Percentiles rank a stretch among this genome's conserved stretches.
These are phyloP conservation scores for Ditula angustiorana DNA, from an alignment of 2,888 invertebrate genomes.

Conservation along the genomic window DNA sequence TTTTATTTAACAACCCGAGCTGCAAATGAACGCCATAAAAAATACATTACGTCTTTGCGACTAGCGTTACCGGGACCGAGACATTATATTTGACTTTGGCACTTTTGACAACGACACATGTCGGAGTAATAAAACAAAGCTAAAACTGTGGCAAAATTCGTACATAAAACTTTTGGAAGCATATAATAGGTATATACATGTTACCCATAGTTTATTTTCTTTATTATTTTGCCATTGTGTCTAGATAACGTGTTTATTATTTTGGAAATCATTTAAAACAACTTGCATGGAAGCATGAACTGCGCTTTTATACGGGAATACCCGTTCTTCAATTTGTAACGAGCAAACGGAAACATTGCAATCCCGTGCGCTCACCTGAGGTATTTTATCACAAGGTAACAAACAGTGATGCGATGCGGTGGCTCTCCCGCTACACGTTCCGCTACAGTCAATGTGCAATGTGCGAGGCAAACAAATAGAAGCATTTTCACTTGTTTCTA, in stretches of 20 bases:
- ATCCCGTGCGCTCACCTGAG: conserved; percentile 16
- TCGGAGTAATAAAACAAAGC: conserved; percentile 19
- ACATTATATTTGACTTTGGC: conserved; percentile 7
- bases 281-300: neutral
- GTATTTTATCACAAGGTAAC: conserved; percentile 31
- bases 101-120: conserved; percentile 13
- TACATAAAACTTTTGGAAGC: neutral
- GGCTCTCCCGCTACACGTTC: conserved; percentile 24
- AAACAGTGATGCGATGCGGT: conserved; percentile 29
- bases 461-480: conserved; percentile 14
- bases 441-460: conserved; percentile 2
- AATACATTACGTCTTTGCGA: neutral
- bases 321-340: conserved; percentile 16
- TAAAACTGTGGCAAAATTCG: neutral
- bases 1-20: conserved; percentile 15
- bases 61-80: conserved; percentile 1
- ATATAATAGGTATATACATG: no score
- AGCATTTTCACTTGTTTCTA: conserved; percentile 49
- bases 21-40: conserved; percentile 23
- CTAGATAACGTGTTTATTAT: no score
- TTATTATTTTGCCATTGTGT: no score
- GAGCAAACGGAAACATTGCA: conserved; percentile 24
- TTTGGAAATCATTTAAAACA: no score
- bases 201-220: no score
- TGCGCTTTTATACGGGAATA: neutral